Conservation (phyloP, 2,888 invertebrate genomes). For the Diarsia dahlii region DNA sequence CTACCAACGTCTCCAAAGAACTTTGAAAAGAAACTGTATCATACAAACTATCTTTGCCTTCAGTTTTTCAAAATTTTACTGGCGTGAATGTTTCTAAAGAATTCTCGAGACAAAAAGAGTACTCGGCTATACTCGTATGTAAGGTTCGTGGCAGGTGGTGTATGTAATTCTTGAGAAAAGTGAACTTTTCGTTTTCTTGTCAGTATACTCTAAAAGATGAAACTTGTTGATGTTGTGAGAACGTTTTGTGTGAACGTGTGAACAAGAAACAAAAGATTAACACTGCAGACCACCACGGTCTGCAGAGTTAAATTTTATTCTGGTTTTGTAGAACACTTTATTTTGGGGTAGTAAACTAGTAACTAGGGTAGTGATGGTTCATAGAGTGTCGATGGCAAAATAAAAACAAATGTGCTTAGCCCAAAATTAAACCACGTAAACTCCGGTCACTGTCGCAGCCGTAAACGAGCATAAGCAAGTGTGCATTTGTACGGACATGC, state of each 20-base stretch:
- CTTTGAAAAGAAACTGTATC: slow-evolving; percentile 29
- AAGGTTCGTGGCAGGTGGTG: too few species aligned
- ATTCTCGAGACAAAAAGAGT: background rate
- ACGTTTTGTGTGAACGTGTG: too few species aligned
- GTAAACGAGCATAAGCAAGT: background rate
- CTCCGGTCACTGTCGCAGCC: too few species aligned
- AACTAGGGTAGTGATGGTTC: background rate
- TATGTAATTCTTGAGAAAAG: background rate
- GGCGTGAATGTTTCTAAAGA: background rate
- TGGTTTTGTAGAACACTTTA: background rate
- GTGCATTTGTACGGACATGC: too few species aligned
- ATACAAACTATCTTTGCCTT: slow-evolving; percentile 13
- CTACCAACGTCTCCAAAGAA: background rate
- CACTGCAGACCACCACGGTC: too few species aligned
- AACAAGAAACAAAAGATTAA: too few species aligned
- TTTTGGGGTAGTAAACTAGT: background rate
- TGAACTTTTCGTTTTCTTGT: background rate
- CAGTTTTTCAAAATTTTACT: slow-evolving; percentile 10
- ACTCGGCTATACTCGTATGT: too few species aligned
- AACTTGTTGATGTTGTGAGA: background rate
- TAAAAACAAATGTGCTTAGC: background rate
- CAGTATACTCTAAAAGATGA: background rate
- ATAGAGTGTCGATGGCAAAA: background rate
- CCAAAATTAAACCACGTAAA: too few species aligned
- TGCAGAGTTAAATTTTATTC: background rate